Evolutionary conservation across 2,797 vertebrate species (phyloP), one percentile per base, ranked within the genome.

Genomic region (Manis javanica): DNA sequence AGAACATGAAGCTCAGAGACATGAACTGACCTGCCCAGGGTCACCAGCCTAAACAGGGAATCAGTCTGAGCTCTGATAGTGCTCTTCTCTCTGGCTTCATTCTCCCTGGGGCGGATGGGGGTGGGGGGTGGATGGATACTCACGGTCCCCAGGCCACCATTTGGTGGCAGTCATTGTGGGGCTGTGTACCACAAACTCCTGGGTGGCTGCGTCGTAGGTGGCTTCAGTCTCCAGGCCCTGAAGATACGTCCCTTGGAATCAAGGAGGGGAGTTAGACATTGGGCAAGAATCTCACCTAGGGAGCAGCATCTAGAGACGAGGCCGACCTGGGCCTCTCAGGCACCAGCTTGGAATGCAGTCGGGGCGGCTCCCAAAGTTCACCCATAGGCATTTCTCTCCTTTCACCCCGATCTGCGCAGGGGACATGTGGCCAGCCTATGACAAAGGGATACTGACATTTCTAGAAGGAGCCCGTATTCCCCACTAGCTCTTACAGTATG

Each of bases 71-170:
- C n/a, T 53, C 46, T 77, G n/a, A 1, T 21, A 16, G 34, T 21
- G 79, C 81, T 81, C 0, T 39, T 59, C n/a, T 16, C 21, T n/a
- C 34, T 21, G 16, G 26, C 31, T 59, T 34, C n/a, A 13, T 55
- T 63, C 39, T 89, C 34, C 14, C 15, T 61, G 39, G 21, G 37
- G 39, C 68, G 51, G 88, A 37, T 11, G n/a, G 51, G 57, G 46
- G 9, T 31, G 8, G 5, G 55, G 4, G 57, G 15, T 11, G 13
- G 5, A 23, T 16, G 46, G n/a, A 61, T 97, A 99, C 99, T 98
- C 97, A 99, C 99, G n/a, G 87, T 98, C 98, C 95, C 98, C 99
- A 51, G 99, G 98, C 99, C 99, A 99, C 99, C 99, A 99, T 91
- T 99, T 99, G 97, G 98, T 98, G 71, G 99, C 98, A 46, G 99